Conservation (phyloP, 2,888 invertebrate genomes). For the Caenorhabditis sp. region DNA sequence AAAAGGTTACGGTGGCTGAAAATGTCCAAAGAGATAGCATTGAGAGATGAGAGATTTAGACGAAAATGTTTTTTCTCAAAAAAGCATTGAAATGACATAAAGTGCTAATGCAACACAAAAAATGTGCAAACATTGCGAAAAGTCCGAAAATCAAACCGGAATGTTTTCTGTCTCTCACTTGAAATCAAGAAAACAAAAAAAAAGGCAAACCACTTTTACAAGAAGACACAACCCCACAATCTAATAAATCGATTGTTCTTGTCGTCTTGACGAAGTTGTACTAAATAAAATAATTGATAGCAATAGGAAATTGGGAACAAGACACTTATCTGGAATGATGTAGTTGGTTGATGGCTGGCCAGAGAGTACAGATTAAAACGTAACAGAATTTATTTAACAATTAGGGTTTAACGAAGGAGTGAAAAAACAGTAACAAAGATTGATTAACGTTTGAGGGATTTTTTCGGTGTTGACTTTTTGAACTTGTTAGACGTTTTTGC, state of each 20-base stretch:
- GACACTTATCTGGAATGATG: too few species aligned
- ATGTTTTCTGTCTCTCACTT: not conserved
- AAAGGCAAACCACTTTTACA: too few species aligned
- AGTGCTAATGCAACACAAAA: not conserved
- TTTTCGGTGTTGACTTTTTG: conserved; percentile 1
- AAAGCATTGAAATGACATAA: too few species aligned
- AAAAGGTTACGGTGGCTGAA: too few species aligned
- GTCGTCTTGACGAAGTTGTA: not conserved
- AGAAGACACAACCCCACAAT: too few species aligned
- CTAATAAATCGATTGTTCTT: not conserved
- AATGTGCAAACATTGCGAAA: not conserved
- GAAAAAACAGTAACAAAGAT: not conserved
- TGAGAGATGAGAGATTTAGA: too few species aligned
- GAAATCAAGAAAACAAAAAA: not conserved
- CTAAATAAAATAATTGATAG: not conserved
- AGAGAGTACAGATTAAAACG: too few species aligned
- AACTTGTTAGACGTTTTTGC: conserved; percentile 17
- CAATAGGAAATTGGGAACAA: too few species aligned
- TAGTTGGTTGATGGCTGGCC: too few species aligned
- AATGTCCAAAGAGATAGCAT: too few species aligned
- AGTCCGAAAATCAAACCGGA: not conserved
- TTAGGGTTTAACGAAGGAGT: not conserved
- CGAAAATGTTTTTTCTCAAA: too few species aligned
- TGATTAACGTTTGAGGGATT: conserved; percentile 9
- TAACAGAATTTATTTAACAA: too few species aligned